A percentile compares a stretch with the other conserved stretches of the same genome.
Conservation (phyloP, 2,113 vertebrate genomes). For the Neolamprologus cancellatus region DNA sequence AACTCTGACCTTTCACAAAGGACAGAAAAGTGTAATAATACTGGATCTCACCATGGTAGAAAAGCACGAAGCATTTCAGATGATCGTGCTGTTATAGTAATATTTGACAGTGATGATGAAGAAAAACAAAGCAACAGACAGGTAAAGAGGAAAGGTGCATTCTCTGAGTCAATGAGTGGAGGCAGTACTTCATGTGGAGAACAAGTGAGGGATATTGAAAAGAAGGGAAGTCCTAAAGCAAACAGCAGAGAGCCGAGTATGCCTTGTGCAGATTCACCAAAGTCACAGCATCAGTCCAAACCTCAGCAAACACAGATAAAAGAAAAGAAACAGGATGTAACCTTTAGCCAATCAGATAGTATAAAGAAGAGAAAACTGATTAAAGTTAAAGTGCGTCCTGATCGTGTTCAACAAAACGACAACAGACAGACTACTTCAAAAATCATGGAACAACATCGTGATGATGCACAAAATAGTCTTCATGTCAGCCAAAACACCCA, state of each 20-base stretch:
- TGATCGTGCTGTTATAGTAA: background rate
- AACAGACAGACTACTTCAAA: background rate
- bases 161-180: background rate
- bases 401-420: background rate
- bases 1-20: fast-evolving
- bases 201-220: background rate
- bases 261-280: background rate
- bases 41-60: no score
- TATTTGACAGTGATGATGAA: background rate
- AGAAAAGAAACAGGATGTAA: background rate
- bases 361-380: background rate
- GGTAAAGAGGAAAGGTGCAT: background rate
- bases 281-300: background rate
- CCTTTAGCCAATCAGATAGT: no score
- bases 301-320: background rate
- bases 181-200: background rate
- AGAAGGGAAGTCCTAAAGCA: background rate
- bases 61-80: background rate
- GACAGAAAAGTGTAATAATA: background rate
- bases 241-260: background rate
- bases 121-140: background rate
- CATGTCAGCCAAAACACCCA: background rate
- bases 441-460: background rate
- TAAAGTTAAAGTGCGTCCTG: background rate
- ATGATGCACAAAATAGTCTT: background rate